Evolutionary conservation across 2,113 vertebrate species (phyloP).

Genomic region (Machaerirhynchus nigripectus): DNA sequence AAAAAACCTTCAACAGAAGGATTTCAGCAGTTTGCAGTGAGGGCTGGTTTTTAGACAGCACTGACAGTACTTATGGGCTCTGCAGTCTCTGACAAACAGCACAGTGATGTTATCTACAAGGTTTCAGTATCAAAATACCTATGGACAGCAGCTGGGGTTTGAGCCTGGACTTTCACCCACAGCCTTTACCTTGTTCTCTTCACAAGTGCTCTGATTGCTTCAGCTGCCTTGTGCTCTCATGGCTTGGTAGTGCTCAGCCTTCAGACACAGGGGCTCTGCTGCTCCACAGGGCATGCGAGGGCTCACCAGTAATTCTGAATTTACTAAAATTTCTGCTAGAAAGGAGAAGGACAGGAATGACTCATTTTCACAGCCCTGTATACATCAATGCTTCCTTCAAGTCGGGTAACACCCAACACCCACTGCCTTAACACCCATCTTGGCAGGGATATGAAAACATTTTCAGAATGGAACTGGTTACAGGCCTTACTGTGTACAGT

Average conservation of each 20-base stretch:
- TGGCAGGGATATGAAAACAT: neutral
- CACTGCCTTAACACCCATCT: neutral
- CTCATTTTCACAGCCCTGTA: neutral
- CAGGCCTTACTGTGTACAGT: rapidly evolving
- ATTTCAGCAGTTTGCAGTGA: neutral
- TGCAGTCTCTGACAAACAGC: neutral
- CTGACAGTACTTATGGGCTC: neutral
- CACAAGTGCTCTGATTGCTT: neutral
- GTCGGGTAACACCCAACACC: neutral
- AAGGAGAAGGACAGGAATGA: neutral
- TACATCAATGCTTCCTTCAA: neutral
- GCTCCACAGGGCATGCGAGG: rapidly evolving
- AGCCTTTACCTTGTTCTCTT: neutral
- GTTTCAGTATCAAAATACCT: neutral
- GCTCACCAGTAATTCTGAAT: neutral
- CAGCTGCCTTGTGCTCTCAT: neutral
- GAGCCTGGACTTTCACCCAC: neutral
- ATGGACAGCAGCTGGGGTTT: neutral
- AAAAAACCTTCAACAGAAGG: neutral
- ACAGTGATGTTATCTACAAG: rapidly evolving
- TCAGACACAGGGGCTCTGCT: neutral
- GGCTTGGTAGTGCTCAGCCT: neutral
- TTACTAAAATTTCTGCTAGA: neutral
- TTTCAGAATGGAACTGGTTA: neutral
- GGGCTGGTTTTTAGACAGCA: neutral